These are phyloP conservation scores for Xestoiulus laeticollis DNA, from an alignment of 2,888 invertebrate genomes.

Conservation along the genomic window DNA sequence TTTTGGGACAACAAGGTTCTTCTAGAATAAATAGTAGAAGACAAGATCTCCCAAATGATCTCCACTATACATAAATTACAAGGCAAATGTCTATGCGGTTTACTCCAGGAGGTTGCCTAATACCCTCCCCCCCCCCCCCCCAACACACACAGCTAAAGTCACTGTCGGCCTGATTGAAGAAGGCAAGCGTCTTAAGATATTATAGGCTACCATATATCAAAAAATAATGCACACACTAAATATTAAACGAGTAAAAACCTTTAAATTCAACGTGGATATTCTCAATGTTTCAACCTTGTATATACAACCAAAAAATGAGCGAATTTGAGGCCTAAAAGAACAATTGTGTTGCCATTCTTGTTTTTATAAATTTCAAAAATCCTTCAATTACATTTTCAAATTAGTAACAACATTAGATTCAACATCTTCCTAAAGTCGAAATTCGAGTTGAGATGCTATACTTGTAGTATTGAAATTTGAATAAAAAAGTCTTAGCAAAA, in stretches of 20 bases:
- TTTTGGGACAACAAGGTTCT: not conserved
- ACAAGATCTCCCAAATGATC: constrained; percentile 17
- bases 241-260: not conserved
- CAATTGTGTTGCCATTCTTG: not conserved
- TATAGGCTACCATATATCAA: not conserved
- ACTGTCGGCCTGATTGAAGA: not conserved
- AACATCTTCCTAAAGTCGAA: too few relatives aligned
- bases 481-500: not conserved
- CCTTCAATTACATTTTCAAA: too few relatives aligned
- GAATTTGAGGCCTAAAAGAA: not conserved
- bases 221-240: not conserved
- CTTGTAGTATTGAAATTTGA: too few relatives aligned
- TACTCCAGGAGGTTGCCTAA: not conserved
- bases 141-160: not conserved
- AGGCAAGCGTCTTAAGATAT: not conserved
- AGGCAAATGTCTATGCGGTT: not conserved
- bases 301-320: not conserved
- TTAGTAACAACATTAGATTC: too few relatives aligned
- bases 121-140: too few relatives aligned
- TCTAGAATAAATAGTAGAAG: constrained; percentile 8
- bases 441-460: too few relatives aligned
- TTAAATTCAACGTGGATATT: too few relatives aligned
- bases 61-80: not conserved
- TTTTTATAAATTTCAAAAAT: too few relatives aligned
- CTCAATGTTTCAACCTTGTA: not conserved